Evolutionary conservation across 2,888 invertebrate genomes (phyloP), one percentile per base, ranked within the genome.

Genomic region (Lycaena phlaeas): DNA sequence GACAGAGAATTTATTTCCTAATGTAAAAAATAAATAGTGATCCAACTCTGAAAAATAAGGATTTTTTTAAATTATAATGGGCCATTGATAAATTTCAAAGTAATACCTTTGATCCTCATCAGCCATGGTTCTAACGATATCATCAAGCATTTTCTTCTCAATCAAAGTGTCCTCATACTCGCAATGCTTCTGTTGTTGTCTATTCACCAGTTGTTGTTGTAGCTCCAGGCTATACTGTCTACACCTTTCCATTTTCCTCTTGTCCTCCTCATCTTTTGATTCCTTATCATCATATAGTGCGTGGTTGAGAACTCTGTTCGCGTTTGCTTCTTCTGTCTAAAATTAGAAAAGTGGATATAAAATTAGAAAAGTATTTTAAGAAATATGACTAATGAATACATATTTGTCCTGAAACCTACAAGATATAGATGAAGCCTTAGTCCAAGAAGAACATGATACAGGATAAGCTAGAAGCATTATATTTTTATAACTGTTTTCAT

Each of bases 131-230:
- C 81, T 75, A 49, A 87, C 74, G 18, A 89, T 74, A 27, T 88
- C 88, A 51, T 90, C 89, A 3, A 88, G 65, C 74, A 88, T 84
- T 52, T 87, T 87, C 73, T 88, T 89, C 58, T 90, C 89, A 40
- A 84, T 74, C 3, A 89, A 64, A 11, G 78, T 81, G 42, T 89
- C 87, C 50, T 89, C 87, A 44, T 86, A 87, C 45, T 78, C 62
- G 44, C 85, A 86, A 50, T 87, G 79, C 49, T 67, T 79, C 47
- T 74, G 66, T 41, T 69, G 68, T 44, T 87, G 85, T 2, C 73
- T 63, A 48, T 82, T 76, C 15, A 88, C 87, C 27, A 89, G 69
- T 51, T 89, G 88, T 43, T 87, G 85, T 48, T 88, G 88, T 12
- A 90, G 52, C 2, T 87, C 87, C 45, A 64, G 63, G 45, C 78